A percentile compares a stretch with the other conserved stretches of the same genome.
Evolutionary conservation across 2,797 vertebrate species (phyloP).

Genomic region (Epinephelus awoara): DNA sequence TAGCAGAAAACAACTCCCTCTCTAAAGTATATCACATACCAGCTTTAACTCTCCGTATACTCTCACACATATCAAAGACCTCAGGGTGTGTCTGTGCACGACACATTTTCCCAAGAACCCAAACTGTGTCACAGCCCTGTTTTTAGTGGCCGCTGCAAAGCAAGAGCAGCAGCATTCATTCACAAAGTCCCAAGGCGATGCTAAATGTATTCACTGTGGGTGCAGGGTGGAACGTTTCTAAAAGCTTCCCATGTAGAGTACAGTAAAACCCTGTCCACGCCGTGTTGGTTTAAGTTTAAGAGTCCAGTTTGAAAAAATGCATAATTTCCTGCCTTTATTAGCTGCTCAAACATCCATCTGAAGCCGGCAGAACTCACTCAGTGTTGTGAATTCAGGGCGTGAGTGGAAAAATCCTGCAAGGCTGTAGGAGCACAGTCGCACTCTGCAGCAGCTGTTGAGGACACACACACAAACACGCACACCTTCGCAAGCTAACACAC

Average conservation of each 20-base stretch:
- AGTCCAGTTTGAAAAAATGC: slow-evolving; percentile 39
- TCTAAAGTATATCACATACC: not conserved
- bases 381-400: slow-evolving; percentile 52
- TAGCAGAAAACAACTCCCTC: not conserved
- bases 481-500: slow-evolving; percentile 38
- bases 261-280: slow-evolving; percentile 67
- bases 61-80: slow-evolving; percentile 27
- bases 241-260: slow-evolving; percentile 35
- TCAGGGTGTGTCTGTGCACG: slow-evolving; percentile 50
- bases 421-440: slow-evolving; percentile 15
- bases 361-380: slow-evolving; percentile 30
- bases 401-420: slow-evolving; percentile 61
- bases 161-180: slow-evolving; percentile 59
- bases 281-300: slow-evolving; percentile 56
- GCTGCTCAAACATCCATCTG: slow-evolving; percentile 49
- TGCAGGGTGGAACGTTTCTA: slow-evolving; percentile 49
- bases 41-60: not conserved
- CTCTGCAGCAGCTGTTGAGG: slow-evolving; percentile 46
- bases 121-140: slow-evolving; percentile 53
- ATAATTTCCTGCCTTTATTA: slow-evolving; percentile 70
- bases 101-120: slow-evolving; percentile 50
- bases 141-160: slow-evolving; percentile 50
- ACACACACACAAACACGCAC: slow-evolving; percentile 34
- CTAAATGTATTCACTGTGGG: slow-evolving; percentile 57
- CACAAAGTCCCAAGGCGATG: slow-evolving; percentile 47